These are phyloP conservation scores for Helogale parvula DNA, from an alignment of 2,113 vertebrate species.

Conservation along the genomic window DNA sequence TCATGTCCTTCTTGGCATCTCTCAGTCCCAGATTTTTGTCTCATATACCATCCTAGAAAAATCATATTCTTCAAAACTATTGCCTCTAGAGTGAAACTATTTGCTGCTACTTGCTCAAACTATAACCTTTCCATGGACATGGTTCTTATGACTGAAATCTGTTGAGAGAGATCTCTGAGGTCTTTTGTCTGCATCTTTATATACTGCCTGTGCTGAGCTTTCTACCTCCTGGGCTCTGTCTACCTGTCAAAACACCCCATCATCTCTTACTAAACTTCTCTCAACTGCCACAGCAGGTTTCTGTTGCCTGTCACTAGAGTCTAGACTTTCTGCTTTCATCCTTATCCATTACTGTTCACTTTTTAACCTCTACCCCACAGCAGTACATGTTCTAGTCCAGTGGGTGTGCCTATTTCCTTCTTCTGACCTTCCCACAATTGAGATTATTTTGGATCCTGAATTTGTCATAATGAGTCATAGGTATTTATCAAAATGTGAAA, in stretches of 20 bases:
- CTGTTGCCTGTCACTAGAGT: neutral
- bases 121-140: neutral
- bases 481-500: neutral
- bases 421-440: neutral
- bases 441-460: neutral
- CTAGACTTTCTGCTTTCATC: neutral
- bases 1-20: neutral
- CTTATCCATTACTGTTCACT: neutral
- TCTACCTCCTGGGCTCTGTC: neutral
- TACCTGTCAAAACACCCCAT: constrained; percentile 27
- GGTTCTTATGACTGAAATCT: neutral
- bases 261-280: neutral
- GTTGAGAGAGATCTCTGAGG: neutral
- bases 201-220: neutral
- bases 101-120: neutral
- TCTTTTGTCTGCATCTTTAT: neutral
- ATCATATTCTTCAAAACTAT: neutral
- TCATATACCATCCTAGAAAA: neutral
- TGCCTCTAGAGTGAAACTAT: neutral
- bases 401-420: neutral
- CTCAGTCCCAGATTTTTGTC: neutral
- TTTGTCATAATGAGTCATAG: neutral
- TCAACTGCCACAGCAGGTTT: constrained; percentile 2
- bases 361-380: neutral
- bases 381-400: neutral